Percentiles rank a stretch among this genome's conserved stretches.
Evolutionary conservation across 2,888 invertebrate species (phyloP).

Genomic region (Ichneumoninae sp.): DNA sequence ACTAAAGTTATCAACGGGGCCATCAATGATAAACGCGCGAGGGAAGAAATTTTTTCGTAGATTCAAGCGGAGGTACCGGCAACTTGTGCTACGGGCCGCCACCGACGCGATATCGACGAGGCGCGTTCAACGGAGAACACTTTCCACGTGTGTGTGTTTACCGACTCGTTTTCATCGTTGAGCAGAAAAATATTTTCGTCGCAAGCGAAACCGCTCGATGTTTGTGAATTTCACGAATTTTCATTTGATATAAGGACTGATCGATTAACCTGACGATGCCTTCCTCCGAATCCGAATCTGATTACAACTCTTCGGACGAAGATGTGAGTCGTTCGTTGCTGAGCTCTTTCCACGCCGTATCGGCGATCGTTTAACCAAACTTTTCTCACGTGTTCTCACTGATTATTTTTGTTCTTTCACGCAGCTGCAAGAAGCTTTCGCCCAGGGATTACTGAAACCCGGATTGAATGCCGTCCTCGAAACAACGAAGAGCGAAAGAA

Average conservation of each 20-base stretch:
- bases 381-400: constrained; percentile 75
- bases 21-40: neutral
- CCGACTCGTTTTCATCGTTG: neutral
- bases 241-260: neutral
- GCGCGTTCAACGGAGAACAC: neutral
- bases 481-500: constrained; percentile 86
- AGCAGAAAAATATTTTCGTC: constrained; percentile 3
- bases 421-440: constrained; percentile 96
- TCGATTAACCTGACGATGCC: constrained; percentile 57
- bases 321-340: constrained; percentile 84
- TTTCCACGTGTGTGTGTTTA: constrained; percentile 15
- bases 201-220: neutral
- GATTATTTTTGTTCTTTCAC: constrained; percentile 38
- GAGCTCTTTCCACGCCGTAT: constrained; percentile 9
- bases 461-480: constrained; percentile 91
- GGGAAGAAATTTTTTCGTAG: neutral
- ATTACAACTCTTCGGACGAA: constrained; percentile 86
- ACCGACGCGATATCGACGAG: constrained; percentile 10
- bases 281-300: constrained; percentile 83
- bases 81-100: neutral
- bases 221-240: constrained; percentile 2
- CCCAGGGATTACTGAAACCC: constrained; percentile 93
- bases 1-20: neutral
- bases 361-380: constrained; percentile 48
- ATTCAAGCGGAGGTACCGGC: neutral